These are phyloP conservation scores for Zaprionus africanus DNA, from an alignment of 1,140 invertebrate species.

Conservation along the genomic window DNA sequence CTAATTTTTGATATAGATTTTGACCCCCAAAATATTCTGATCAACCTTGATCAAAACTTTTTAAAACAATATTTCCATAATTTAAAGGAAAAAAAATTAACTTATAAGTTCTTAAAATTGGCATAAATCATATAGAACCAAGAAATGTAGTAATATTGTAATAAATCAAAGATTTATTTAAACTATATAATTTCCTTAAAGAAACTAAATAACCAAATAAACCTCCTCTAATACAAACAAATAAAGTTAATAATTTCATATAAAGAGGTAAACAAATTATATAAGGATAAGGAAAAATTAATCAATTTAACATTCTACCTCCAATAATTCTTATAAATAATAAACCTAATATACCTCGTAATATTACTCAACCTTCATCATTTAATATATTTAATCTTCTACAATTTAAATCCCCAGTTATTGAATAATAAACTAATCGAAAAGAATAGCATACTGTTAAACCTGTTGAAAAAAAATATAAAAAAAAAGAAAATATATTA, in stretches of 20 bases:
- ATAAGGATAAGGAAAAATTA: conserved; percentile 85
- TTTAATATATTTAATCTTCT: conserved; percentile 83
- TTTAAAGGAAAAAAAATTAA: conserved; percentile 53
- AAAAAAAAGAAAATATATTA: conserved; percentile 85
- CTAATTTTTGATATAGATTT: conserved; percentile 72
- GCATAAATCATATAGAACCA: conserved; percentile 84
- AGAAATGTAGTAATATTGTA: conserved; percentile 82
- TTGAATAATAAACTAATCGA: conserved; percentile 86
- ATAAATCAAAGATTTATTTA: conserved; percentile 82
- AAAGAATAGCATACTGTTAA: conserved; percentile 86
- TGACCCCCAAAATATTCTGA: conserved; percentile 84
- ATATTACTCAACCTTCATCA: conserved; percentile 85
- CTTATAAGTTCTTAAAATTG: conserved; percentile 81
- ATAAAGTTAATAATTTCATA: conserved; percentile 85
- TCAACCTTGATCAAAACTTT: conserved; percentile 85
- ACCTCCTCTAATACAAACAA: conserved; percentile 82
- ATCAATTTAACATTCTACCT: conserved; percentile 84
- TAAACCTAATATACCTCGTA: conserved; percentile 85
- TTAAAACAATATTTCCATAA: conserved; percentile 61
- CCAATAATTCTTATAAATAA: conserved; percentile 85
- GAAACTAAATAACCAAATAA: conserved; percentile 83
- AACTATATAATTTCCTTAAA: conserved; percentile 75
- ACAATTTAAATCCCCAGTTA: conserved; percentile 85
- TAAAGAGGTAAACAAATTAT: conserved; percentile 85
- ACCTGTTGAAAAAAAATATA: conserved; percentile 86